Base-by-base conservation (phyloP, 2,113 vertebrate genomes). In the Maccullochella peelii region DNA sequence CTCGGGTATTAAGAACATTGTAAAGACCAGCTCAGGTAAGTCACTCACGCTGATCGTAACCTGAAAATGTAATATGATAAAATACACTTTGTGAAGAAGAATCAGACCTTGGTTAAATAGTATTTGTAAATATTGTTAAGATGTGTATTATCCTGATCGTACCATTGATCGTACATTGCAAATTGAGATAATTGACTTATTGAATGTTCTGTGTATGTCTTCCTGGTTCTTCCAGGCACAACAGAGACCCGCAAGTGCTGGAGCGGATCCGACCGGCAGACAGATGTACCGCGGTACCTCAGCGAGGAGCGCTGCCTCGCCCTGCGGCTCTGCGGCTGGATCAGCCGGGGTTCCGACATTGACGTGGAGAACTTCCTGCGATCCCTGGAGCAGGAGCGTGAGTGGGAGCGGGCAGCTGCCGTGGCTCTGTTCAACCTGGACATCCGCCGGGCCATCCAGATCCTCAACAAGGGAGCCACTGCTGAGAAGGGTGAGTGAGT, bases 341-440 rank as follows among this genome's bases (percentile, higher is more conserved):
- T 98, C 90, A 96, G 96, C 76, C 97, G 96, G 15, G 97, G 97
- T 5, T 95, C 96, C 0, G 97, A 99, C 80, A 84, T 96, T 16
- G 97, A 99, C 62, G 96, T 99, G 83, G 98, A 97, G 63, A 96
- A 95, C 20, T 98, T 99, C 91, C 95, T 99, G 80, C 95, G 94
- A 50, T 95, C 97, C 0, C 95, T 99, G 92, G 98, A 99, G 86
- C 97, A 97, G 93, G 98, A 98, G 86, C 95, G 95, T 5, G 98
- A 99, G 87, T 99, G 98, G 98, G 98, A 99, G 80, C 92, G 97
- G 71, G 98, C 98, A 0, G 98, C 98, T 25, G 98, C 98, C 10
- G 97, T 99, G 33, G 98, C 98, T 6, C 96, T 99, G 80, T 99
- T 99, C 93, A 99, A 99, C 92, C 93, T 98, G 93, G 97, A 99